A percentile compares a stretch with the other conserved stretches of the same genome.
These are phyloP conservation scores for Meandrina meandrites DNA, from an alignment of 92 coral and sea anemone species.

Conservation along the genomic window DNA sequence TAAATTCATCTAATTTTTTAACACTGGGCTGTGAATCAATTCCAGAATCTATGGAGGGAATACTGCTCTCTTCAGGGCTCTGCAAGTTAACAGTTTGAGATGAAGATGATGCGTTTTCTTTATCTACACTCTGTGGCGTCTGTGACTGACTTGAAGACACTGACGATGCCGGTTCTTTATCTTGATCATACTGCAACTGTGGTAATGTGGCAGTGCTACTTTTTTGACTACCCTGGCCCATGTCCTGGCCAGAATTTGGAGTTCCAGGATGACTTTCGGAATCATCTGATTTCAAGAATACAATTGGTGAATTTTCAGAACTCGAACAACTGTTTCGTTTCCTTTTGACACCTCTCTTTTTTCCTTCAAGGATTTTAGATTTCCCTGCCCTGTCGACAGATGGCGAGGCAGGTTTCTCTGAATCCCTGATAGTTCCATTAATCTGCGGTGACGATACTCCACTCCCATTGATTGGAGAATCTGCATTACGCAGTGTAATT, in stretches of 20 bases:
- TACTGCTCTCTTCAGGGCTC: constrained; percentile 14
- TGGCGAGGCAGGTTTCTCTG: constrained; percentile 68
- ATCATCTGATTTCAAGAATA: constrained; percentile 51
- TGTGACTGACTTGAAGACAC: constrained; percentile 7
- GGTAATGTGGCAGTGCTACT: constrained; percentile 18
- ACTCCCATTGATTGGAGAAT: constrained; percentile 93
- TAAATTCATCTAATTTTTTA: constrained; percentile 7
- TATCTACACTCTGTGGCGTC: constrained; percentile 1
- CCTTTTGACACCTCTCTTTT: constrained; percentile 80
- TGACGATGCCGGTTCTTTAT: neutral
- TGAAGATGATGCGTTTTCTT: constrained; percentile 16
- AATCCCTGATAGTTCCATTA: constrained; percentile 79
- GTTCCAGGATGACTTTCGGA: constrained; percentile 70
- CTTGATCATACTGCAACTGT: neutral
- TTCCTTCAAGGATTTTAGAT: constrained; percentile 70
- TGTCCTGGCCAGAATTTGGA: constrained; percentile 43
- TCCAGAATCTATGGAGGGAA: constrained; percentile 34
- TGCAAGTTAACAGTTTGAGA: constrained; percentile 9
- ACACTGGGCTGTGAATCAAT: constrained; percentile 26
- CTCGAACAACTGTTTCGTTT: constrained; percentile 78
- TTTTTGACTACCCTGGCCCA: constrained; percentile 12
- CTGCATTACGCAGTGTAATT: constrained; percentile 79
- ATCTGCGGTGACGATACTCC: constrained; percentile 86
- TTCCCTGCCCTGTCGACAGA: constrained; percentile 66
- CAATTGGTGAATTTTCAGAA: constrained; percentile 75